phyloP scores from a whole-genome alignment of 2,888 invertebrate species.

The Sacculina carcini region DNA sequence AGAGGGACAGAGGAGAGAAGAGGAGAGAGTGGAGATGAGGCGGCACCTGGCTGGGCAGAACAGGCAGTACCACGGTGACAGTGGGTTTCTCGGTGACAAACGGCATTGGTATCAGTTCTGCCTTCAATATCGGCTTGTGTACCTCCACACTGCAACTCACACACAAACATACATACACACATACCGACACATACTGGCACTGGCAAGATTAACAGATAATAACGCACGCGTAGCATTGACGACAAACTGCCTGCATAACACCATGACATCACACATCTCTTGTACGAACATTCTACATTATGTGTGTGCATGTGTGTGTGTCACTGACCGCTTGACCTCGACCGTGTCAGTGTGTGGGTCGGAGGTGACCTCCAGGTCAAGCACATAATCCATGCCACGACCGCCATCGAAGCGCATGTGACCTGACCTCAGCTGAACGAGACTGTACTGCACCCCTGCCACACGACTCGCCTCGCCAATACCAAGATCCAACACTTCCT shows the following conservation, averaged over 20 bases:
- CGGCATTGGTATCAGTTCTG: conserved; percentile 67
- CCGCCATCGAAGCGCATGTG: conserved; percentile 53
- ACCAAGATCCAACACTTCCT: not conserved
- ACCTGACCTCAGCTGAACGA: conserved; percentile 26
- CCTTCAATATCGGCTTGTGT: conserved; percentile 54
- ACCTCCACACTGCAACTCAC: conserved; percentile 35
- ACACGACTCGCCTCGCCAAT: not conserved
- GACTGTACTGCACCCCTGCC: too few relatives aligned
- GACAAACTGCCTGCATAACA: too few relatives aligned
- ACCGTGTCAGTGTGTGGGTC: not conserved
- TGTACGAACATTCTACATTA: too few relatives aligned
- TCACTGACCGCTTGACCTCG: not conserved
- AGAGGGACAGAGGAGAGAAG: too few relatives aligned
- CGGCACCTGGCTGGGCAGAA: conserved; percentile 21
- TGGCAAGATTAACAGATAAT: too few relatives aligned
- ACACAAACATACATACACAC: too few relatives aligned
- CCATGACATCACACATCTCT: too few relatives aligned
- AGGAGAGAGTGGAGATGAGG: too few relatives aligned
- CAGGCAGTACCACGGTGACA: conserved; percentile 45
- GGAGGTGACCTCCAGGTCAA: conserved; percentile 35
- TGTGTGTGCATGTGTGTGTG: too few relatives aligned
- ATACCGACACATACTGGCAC: too few relatives aligned
- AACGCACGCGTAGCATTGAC: too few relatives aligned
- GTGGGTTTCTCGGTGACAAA: conserved; percentile 83
- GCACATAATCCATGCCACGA: conserved; percentile 55